These are phyloP conservation scores for Pyrocephalus nanus DNA, from an alignment of 2,797 vertebrate genomes.

Conservation along the genomic window DNA sequence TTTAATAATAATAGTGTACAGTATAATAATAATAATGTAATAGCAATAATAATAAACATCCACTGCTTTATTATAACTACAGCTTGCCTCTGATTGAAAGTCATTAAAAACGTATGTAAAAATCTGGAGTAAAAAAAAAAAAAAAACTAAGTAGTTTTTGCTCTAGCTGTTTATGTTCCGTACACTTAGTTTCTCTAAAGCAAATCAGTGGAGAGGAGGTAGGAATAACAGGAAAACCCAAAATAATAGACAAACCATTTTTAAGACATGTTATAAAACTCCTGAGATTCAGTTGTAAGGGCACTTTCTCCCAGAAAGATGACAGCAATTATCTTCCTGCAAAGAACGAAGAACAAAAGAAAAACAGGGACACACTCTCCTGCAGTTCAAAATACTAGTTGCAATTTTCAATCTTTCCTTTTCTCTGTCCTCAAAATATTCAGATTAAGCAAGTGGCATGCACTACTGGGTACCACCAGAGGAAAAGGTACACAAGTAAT, in stretches of 20 bases:
- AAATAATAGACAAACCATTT: constrained; percentile 41
- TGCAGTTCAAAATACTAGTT: neutral
- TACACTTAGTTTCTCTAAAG: neutral
- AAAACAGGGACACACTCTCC: neutral
- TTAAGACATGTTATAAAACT: constrained; percentile 34
- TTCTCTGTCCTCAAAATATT: neutral
- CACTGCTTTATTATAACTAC: constrained; percentile 27
- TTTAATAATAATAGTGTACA: constrained; percentile 46
- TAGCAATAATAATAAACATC: constrained; percentile 40
- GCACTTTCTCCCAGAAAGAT: constrained; percentile 4
- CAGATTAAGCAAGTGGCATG: neutral
- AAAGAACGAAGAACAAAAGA: constrained; percentile 17
- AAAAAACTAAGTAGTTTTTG: neutral
- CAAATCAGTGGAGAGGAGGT: neutral
- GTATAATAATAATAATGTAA: constrained; percentile 43
- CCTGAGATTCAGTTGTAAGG: constrained; percentile 2
- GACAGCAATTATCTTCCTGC: constrained; percentile 31
- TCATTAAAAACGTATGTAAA: constrained; percentile 23
- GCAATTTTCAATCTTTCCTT: neutral
- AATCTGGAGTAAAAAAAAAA: neutral
- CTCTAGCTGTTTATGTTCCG: neutral
- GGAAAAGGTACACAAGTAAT: neutral
- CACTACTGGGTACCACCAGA: neutral
- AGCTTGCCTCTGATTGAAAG: constrained; percentile 41
- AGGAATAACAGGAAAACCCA: constrained; percentile 7